Evolutionary conservation across 2,797 vertebrate species (phyloP).

Genomic region (Glossophaga mutica): DNA sequence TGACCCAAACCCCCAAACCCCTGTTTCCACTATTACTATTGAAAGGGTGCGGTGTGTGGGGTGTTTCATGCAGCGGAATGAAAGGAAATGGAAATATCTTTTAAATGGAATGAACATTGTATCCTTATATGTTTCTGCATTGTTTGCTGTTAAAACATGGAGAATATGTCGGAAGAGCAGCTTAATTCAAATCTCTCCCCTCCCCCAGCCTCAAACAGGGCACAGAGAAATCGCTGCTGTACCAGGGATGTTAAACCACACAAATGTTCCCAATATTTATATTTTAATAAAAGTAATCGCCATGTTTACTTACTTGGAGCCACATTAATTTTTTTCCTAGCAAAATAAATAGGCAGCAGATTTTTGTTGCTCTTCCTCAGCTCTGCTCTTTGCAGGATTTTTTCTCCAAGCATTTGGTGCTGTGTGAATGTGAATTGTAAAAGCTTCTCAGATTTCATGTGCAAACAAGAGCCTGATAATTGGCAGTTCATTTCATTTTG

Average conservation of each 20-base stretch:
- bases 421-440: constrained; percentile 39
- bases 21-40: not conserved
- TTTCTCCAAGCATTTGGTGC: constrained; percentile 52
- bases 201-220: constrained; percentile 45
- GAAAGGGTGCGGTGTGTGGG: not conserved
- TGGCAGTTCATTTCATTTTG: constrained; percentile 46
- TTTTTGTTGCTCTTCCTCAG: constrained; percentile 32
- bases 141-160: constrained; percentile 51
- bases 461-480: constrained; percentile 21
- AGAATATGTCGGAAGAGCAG: constrained; percentile 53
- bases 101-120: not conserved
- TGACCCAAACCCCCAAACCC: not conserved
- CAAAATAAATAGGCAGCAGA: constrained; percentile 46
- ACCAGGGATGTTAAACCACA: constrained; percentile 41
- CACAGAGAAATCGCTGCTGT: constrained; percentile 31
- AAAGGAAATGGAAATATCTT: not conserved
- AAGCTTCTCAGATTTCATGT: constrained; percentile 44
- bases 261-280: constrained; percentile 47
- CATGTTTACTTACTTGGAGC: constrained; percentile 53
- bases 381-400: constrained; percentile 20
- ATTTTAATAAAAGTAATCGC: constrained; percentile 52
- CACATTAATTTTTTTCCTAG: constrained; percentile 28
- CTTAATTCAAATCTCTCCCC: constrained; percentile 63
- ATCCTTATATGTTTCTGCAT: not conserved
- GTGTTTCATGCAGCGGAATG: not conserved